Evolutionary conservation across 2,113 vertebrate species (phyloP), one percentile per base, ranked within the genome.

Genomic region (Athene cunicularia): DNA sequence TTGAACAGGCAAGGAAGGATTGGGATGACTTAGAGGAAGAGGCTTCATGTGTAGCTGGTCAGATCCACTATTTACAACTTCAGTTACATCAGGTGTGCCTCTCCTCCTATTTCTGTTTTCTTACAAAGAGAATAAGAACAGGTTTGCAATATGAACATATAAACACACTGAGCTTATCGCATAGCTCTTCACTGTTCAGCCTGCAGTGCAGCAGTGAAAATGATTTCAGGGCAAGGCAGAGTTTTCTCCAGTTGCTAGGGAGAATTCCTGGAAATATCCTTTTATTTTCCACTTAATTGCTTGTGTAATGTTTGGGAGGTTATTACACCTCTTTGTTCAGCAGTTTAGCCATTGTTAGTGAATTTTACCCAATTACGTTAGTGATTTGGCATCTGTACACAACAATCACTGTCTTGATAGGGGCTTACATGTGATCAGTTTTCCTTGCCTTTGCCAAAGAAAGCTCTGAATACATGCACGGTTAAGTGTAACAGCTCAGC

Each of bases 11-110:
- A 1, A 97, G 97, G 53, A 86, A 94, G 49, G 98, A 98, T 68
- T 92, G 92, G 90, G 98, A 98, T 80, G 96, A 98, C 76, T 97
- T 99, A 1, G 98, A 99, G 55, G 94, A 98, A 30, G 98, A 99
- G 86, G 98, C 98, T 12, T 97, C 93, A 28, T 45, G 41, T 21
- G 97, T 98, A 21, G 94, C 98, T 58, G 96, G 56, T 33, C 98
- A 99, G 95, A 98, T 99, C 66, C 98, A 97, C 10, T 97, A 96
- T 3, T 92, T 99, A 9, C 98, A 99, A 83, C 98, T 94, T 53
- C 99, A 99, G 85, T 97, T 99, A 32, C 98, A 98, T 50, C 98
- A 99, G 98, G 99, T 99, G 82, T 85, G 92, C 58, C 20, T 47
- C 60, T 66, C 12, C 76, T 88, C 24, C 33, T 4, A 0, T 21